Percentiles rank a stretch among this genome's conserved stretches.
Conservation (phyloP, 2,113 vertebrate species). For the Machaerirhynchus nigripectus region DNA sequence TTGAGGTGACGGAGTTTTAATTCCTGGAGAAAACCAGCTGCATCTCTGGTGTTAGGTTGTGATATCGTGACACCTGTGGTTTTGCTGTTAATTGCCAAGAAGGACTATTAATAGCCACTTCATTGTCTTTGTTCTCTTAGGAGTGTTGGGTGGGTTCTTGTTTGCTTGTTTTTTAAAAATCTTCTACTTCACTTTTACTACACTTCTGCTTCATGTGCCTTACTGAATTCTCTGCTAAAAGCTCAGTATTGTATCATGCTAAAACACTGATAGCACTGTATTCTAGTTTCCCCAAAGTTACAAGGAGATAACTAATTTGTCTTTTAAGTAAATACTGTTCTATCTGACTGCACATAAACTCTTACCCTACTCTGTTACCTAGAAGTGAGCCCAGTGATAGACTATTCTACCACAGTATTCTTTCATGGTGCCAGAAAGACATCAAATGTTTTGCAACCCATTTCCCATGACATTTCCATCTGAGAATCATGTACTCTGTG, state of each 20-base stretch:
- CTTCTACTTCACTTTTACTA: background rate
- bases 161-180: background rate
- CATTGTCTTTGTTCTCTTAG: background rate
- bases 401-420: background rate
- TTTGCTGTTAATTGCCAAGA: background rate
- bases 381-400: background rate
- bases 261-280: background rate
- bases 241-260: background rate
- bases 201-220: background rate
- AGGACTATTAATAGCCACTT: background rate
- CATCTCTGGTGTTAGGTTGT: background rate
- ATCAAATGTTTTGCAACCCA: background rate
- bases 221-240: background rate
- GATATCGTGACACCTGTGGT: background rate
- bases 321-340: background rate
- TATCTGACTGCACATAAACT: background rate
- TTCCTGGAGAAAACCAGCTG: background rate
- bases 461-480: background rate
- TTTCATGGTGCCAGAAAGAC: background rate
- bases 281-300: background rate
- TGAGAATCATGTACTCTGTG: background rate
- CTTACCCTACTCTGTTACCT: background rate
- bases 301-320: background rate
- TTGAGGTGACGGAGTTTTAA: background rate
- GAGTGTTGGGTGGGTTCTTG: background rate